Conservation (phyloP, 2,113 vertebrate genomes). For the Elachura formosa region DNA sequence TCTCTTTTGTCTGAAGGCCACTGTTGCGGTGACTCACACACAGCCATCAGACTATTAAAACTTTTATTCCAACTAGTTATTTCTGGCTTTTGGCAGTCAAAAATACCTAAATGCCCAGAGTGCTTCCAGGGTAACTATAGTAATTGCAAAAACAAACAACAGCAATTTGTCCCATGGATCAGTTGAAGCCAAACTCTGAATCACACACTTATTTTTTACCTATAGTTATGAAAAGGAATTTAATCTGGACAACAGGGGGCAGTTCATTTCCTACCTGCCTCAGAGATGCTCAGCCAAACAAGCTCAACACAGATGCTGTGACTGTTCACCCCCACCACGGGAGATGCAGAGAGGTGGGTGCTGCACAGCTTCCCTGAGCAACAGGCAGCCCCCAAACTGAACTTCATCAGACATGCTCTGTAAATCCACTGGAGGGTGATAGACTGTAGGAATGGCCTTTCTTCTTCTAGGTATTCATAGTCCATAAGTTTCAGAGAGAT, state of each 20-base stretch:
- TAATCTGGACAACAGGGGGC: not conserved
- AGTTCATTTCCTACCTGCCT: not conserved
- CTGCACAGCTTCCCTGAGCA: not conserved
- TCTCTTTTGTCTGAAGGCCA: slow-evolving; percentile 53
- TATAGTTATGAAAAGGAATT: not conserved
- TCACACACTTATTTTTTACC: slow-evolving; percentile 43
- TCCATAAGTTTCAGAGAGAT: not conserved
- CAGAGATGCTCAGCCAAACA: not conserved
- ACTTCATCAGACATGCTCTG: not conserved
- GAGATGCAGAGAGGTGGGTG: not conserved
- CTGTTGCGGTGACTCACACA: slow-evolving; percentile 49
- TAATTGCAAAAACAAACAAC: slow-evolving; percentile 65
- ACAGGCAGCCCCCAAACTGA: not conserved
- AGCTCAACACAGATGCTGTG: not conserved
- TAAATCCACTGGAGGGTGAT: not conserved
- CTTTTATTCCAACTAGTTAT: slow-evolving; percentile 63
- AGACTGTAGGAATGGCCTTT: not conserved
- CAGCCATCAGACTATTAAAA: slow-evolving; percentile 54
- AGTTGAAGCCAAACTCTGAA: slow-evolving; percentile 49
- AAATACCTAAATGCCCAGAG: slow-evolving; percentile 20
- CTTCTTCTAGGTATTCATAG: not conserved
- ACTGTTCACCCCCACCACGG: accelerated
- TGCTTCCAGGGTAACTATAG: slow-evolving; percentile 66
- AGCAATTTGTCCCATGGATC: slow-evolving; percentile 4
- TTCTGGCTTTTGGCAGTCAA: slow-evolving; percentile 46